Percentiles rank a stretch among this genome's conserved stretches.
phyloP scores from a whole-genome alignment of 2,888 invertebrate genomes.

The Atethmia centrago region DNA sequence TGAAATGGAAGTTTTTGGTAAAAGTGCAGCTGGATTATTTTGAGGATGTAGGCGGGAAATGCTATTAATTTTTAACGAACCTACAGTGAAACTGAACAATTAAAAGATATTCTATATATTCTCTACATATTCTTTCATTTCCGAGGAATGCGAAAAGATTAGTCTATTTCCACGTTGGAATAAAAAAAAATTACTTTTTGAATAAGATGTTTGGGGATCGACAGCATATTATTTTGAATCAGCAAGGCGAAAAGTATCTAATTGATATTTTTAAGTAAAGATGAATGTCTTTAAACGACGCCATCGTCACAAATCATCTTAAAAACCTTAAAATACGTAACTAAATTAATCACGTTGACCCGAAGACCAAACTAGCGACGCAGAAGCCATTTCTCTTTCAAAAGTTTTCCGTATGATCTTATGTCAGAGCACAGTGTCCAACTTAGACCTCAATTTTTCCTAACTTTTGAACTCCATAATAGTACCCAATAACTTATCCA shows the following conservation, averaged over 20 bases:
- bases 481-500: conserved; percentile 30
- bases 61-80: background rate
- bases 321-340: conserved; percentile 3
- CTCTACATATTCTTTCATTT: background rate
- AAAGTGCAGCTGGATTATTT: conserved; percentile 11
- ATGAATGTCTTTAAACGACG: too few relatives aligned
- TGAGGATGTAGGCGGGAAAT: background rate
- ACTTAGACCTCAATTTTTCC: conserved; percentile 41
- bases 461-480: conserved; percentile 39
- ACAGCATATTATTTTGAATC: background rate
- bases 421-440: conserved; percentile 30
- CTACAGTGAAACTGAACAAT: background rate
- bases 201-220: too few relatives aligned
- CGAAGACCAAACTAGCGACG: conserved; percentile 13
- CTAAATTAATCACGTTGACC: conserved; percentile 28
- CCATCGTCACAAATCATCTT: conserved; percentile 1
- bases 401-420: conserved; percentile 49
- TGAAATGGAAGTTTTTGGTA: conserved; percentile 19
- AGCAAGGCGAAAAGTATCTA: too few relatives aligned
- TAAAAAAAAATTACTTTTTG: background rate
- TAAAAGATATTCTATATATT: background rate
- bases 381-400: conserved; percentile 32
- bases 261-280: too few relatives aligned
- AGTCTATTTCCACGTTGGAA: background rate
- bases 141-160: background rate